Evolutionary conservation across 1,140 invertebrate species (phyloP), one percentile per base, ranked within the genome.

Genomic region (Drosophila tsacasi): DNA sequence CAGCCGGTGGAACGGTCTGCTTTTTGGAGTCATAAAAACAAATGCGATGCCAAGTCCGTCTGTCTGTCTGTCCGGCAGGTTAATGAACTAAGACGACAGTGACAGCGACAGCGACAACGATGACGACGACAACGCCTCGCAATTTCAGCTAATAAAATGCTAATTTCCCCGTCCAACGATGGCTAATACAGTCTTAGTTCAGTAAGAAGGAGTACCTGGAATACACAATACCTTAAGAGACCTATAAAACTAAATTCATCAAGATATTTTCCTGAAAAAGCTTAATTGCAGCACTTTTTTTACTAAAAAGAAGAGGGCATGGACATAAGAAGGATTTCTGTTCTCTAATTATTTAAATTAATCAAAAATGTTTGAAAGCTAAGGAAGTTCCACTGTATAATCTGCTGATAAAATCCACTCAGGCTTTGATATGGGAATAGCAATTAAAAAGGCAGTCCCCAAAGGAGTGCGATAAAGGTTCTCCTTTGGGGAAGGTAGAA

Each of bases 81-180:
- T 84, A 87, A 90, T 76, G 84, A 89, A 87, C 84, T 75, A 69
- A 64, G 49, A 25, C 67, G 54, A 39, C 39, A 40, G 25, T 47
- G 63, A 50, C 52, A 55, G 32, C 35, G 63, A 50, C 54, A 57
- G 21, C 35, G 12, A 30, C 25, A 25, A 27, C 42, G 66, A 54
- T 67, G 66, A 66, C 55, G 63, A 77, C 32, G 73, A 66, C 73
- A 60, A 67, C 75, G 73, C 49, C 63, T 77, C 63, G 42, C 81
- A 79, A 69, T 83, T 75, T 74, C 49, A 55, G 60, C 76, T 84
- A 81, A 85, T 89, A 78, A 89, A 89, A 87, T 87, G 84, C 76
- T 89, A 81, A 87, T 83, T 89, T 60, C 19, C 30, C 21, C n/a
- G 3, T 32, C 12, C 50, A 63, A 30, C 32, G 9, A 23, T 59